Base-by-base conservation (phyloP, 1,140 invertebrate genomes). In the Aphelenchoides fujianensis region DNA sequence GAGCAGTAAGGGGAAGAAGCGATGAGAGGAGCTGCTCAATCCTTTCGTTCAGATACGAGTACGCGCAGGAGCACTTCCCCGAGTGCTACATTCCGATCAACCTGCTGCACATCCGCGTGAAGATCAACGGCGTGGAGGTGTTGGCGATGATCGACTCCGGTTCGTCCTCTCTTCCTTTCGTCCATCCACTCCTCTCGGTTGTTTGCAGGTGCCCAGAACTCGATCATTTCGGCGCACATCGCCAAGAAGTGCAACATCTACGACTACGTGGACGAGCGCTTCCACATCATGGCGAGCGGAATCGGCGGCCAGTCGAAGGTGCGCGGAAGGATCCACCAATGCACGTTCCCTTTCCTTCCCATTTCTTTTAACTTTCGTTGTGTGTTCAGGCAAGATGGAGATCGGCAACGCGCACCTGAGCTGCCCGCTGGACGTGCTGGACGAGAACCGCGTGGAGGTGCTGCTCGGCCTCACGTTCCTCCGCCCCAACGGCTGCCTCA, bases 71-170 rank as follows among this genome's bases (percentile, higher is more conserved):
- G 7, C 63, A 70, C 12, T 30, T 70, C 27, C 69, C 69, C 30
- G 69, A 70, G 35, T 35, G 59, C 3, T 70, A 32, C 27, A 67
- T 70, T 2, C 69, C 31, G 12, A 16, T 35, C 31, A 19, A 41
- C 32, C 30, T 70, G 61, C 34, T 70, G 31, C 53, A 70, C 35
- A 68, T 70, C 1, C 28, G 53, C 12, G n/a, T 70, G 3, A 70
- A 70, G 35, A 70, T 70, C n/a, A 70, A 70, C 30, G 69, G 61
- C 2, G 61, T 41, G 19, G 69, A 70, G n/a, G 34, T 68, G 5
- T 30, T 70, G 19, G 69, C 63, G 3, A 69, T 70, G 66, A 31
- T 70, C 30, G 69, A 70, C 54, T 36, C 63, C 1, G 68, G 66
- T 68, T 16, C 2, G 66, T 68, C 1, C 7, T 19, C 68, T 55